A percentile compares a stretch with the other conserved stretches of the same genome.
Evolutionary conservation across 2,113 vertebrate species (phyloP).

Genomic region (Epinephelus lanceolatus): DNA sequence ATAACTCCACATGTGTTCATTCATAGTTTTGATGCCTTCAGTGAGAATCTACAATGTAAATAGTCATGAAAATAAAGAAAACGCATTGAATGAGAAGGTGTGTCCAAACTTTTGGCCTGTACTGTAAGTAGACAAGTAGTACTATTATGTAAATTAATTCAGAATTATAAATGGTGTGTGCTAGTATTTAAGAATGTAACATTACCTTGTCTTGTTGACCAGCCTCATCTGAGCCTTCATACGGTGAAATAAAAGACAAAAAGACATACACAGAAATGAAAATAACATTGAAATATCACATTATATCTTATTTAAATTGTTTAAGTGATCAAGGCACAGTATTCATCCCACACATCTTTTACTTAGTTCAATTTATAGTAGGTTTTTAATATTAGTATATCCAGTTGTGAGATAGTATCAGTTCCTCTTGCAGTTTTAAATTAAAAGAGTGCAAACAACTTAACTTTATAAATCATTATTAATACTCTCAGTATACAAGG

Average conservation of each 20-base stretch:
- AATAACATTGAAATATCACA: not conserved
- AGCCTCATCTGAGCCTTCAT: constrained; percentile 57
- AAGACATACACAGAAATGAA: not conserved
- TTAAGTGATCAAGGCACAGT: not conserved
- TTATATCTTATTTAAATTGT: not conserved
- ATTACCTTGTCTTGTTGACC: constrained; percentile 74
- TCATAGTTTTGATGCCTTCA: no score
- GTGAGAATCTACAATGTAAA: no score
- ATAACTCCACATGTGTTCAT: no score
- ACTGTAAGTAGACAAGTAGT: not conserved
- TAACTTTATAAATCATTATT: not conserved
- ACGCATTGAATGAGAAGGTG: no score
- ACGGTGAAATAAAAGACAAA: constrained; percentile 14
- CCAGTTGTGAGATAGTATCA: not conserved
- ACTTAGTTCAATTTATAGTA: not conserved
- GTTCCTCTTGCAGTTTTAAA: fast-evolving
- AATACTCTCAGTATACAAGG: not conserved
- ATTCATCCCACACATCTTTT: no score
- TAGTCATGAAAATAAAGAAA: no score
- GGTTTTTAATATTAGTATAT: not conserved
- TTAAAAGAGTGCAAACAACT: fast-evolving
- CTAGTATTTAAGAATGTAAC: fast-evolving
- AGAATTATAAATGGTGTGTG: not conserved
- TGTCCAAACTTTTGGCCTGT: no score
- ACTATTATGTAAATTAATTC: not conserved